Evolutionary conservation across 2,888 invertebrate species (phyloP).

Genomic region (Eristalis arbustorum): DNA sequence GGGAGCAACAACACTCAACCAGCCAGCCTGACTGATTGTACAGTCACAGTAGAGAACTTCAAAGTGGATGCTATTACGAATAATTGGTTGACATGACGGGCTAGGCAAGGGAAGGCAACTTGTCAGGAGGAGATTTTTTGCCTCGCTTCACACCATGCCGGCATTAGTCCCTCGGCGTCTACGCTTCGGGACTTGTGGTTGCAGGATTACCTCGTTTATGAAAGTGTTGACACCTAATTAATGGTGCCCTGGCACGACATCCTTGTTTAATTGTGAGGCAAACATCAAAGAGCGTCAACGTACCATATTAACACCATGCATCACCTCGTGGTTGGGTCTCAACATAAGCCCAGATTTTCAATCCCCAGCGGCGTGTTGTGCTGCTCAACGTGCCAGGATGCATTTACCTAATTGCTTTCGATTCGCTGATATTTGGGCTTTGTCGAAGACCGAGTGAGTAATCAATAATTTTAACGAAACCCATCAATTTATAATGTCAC

Average conservation of each 20-base stretch:
- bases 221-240: slow-evolving; percentile 54
- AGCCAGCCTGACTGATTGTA: neutral
- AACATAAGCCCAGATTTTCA: neutral
- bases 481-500: slow-evolving; percentile 15
- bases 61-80: slow-evolving; percentile 22
- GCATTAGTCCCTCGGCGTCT: neutral
- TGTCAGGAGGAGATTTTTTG: slow-evolving; percentile 17
- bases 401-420: slow-evolving; percentile 48
- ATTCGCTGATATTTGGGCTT: neutral
- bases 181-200: neutral
- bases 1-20: neutral
- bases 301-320: neutral
- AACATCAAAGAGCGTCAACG: slow-evolving; percentile 32
- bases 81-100: slow-evolving; percentile 38
- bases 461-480: slow-evolving; percentile 42
- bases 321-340: neutral
- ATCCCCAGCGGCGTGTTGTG: neutral
- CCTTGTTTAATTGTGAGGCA: neutral
- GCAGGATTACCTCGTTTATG: slow-evolving; percentile 24
- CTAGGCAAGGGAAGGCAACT: neutral
- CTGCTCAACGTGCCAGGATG: slow-evolving; percentile 7
- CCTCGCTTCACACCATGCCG: neutral
- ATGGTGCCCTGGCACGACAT: slow-evolving; percentile 28
- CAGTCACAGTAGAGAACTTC: neutral
- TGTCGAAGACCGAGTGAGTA: neutral